Conservation (phyloP, 2,113 vertebrate species). For the Pithys albifrons region DNA sequence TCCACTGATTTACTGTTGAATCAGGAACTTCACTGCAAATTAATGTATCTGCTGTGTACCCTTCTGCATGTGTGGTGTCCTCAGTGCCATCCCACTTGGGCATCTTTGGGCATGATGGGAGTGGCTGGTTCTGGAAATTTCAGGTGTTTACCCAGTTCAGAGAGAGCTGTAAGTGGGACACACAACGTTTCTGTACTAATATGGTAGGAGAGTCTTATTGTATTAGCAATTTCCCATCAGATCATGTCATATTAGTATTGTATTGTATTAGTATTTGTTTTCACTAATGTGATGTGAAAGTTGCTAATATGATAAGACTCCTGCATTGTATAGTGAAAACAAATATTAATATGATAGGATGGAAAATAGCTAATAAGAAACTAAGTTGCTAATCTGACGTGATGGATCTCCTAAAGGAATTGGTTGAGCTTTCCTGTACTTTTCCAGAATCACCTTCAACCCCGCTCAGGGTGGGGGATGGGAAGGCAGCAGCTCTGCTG, state of each 20-base stretch:
- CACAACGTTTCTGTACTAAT: neutral
- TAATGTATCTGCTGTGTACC: neutral
- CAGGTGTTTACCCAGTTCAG: neutral
- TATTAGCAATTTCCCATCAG: conserved; percentile 72
- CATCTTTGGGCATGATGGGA: rapidly evolving
- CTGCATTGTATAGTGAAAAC: conserved; percentile 75
- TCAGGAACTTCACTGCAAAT: neutral
- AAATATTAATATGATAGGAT: conserved; percentile 78
- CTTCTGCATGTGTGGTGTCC: neutral
- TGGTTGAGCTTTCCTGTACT: conserved; percentile 45
- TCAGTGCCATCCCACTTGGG: rapidly evolving
- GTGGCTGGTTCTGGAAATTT: neutral
- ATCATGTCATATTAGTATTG: conserved; percentile 66
- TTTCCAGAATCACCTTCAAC: conserved; percentile 65
- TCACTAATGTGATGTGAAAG: conserved; percentile 80
- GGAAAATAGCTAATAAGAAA: conserved; percentile 76
- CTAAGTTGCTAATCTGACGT: conserved; percentile 70
- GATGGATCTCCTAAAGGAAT: conserved; percentile 69
- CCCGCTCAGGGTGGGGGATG: rapidly evolving
- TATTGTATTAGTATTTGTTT: conserved; percentile 69
- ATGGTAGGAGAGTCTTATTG: conserved; percentile 53
- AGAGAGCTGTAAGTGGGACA: conserved; percentile 22
- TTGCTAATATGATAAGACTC: conserved; percentile 77
- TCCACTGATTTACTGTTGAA: neutral
- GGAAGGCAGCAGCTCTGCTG: neutral